Percentiles rank a stretch among this genome's conserved stretches.
Conservation (phyloP, 2,888 invertebrate species). For the Rhagonycha fulva region DNA sequence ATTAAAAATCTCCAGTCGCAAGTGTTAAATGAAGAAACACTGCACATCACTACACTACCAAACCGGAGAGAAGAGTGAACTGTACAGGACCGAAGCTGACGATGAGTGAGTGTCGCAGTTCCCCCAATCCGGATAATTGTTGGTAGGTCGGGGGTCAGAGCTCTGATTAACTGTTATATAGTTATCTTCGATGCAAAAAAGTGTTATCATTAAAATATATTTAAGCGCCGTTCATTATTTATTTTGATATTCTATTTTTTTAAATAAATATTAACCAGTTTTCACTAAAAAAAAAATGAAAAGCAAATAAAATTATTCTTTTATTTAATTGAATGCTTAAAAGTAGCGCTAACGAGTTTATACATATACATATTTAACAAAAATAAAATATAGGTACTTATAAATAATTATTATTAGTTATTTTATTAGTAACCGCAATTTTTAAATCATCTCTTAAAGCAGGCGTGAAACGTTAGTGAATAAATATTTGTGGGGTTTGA, state of each 20-base stretch:
- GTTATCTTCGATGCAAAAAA: constrained; percentile 26
- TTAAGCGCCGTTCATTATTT: constrained; percentile 17
- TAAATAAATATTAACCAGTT: not conserved
- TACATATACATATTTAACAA: not conserved
- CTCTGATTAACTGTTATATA: constrained; percentile 35
- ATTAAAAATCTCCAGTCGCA: not conserved
- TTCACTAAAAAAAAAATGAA: not conserved
- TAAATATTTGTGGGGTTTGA: too few relatives aligned
- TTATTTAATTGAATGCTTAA: not conserved
- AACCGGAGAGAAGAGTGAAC: constrained; percentile 26
- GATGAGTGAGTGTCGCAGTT: constrained; percentile 27
- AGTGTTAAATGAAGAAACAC: constrained; percentile 11
- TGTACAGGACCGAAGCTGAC: constrained; percentile 28
- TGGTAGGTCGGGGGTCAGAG: constrained; percentile 39
- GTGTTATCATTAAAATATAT: constrained; percentile 16
- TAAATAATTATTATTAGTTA: not conserved
- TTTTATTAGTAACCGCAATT: not conserved
- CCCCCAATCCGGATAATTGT: constrained; percentile 39
- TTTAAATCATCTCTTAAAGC: not conserved
- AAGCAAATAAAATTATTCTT: not conserved
- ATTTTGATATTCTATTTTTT: not conserved
- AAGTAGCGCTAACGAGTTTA: not conserved
- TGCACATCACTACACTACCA: constrained; percentile 23
- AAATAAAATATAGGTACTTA: not conserved
- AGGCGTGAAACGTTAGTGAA: too few relatives aligned